phyloP scores from a whole-genome alignment of 2,113 vertebrate genomes.

The Tragulus kanchil region DNA sequence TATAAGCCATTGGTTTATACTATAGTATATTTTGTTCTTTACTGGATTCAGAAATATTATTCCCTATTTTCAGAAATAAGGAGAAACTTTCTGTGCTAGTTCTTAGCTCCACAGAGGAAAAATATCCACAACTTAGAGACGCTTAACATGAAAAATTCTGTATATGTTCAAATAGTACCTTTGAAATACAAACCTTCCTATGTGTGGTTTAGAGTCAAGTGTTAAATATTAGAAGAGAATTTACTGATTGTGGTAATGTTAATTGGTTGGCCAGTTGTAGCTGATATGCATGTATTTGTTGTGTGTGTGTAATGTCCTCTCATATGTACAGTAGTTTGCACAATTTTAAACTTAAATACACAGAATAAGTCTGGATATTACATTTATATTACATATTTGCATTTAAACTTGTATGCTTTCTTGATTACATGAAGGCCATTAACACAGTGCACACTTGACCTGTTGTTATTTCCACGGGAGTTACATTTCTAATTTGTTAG shows the following conservation, averaged over 20 bases:
- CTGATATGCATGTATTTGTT: neutral
- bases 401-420: neutral
- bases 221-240: neutral
- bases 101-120: conserved; percentile 18
- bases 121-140: neutral
- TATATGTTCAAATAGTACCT: neutral
- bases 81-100: neutral
- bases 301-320: neutral
- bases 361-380: neutral
- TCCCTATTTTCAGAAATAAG: conserved; percentile 24
- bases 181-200: neutral
- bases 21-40: neutral
- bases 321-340: neutral
- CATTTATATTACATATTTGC: neutral
- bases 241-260: neutral
- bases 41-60: conserved; percentile 47
- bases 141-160: neutral
- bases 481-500: neutral
- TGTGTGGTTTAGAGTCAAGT: neutral
- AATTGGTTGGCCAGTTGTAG: neutral
- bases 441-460: neutral
- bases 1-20: neutral
- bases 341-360: conserved; percentile 37
- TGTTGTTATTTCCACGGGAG: neutral
- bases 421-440: neutral